These are phyloP conservation scores for Athalia circularis DNA, from an alignment of 2,888 invertebrate species.

Conservation along the genomic window DNA sequence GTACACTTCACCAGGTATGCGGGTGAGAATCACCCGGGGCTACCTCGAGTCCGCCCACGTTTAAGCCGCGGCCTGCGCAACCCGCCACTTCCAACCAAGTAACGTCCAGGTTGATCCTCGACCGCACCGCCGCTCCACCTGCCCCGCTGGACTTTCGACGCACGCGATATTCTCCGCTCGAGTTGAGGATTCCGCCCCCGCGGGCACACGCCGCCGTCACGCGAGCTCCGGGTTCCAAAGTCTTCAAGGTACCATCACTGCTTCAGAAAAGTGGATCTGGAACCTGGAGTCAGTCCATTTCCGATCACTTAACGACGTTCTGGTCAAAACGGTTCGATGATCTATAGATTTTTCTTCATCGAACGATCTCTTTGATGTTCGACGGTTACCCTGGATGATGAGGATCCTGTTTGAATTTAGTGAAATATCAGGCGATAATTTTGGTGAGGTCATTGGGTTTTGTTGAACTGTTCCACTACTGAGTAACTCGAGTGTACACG, in stretches of 20 bases:
- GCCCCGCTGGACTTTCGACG: slow-evolving; percentile 47
- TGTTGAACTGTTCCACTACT: slow-evolving; percentile 21
- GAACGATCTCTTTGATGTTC: too few species aligned
- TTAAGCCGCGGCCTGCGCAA: slow-evolving; percentile 62
- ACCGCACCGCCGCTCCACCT: slow-evolving; percentile 55
- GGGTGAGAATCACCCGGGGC: slow-evolving; percentile 70
- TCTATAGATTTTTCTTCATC: too few species aligned
- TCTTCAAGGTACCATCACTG: slow-evolving; percentile 3
- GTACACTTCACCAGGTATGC: slow-evolving; percentile 63
- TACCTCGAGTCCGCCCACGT: slow-evolving; percentile 67
- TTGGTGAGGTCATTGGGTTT: background rate
- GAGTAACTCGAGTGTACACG: slow-evolving; percentile 29
- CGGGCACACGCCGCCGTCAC: slow-evolving; percentile 72
- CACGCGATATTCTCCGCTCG: slow-evolving; percentile 46
- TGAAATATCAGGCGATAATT: background rate
- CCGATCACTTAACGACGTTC: background rate
- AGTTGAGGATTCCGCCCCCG: slow-evolving; percentile 66
- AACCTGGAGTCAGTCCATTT: background rate
- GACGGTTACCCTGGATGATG: background rate
- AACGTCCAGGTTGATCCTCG: slow-evolving; percentile 48
- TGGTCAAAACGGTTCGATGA: background rate
- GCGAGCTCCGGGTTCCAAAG: slow-evolving; percentile 56
- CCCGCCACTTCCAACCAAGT: slow-evolving; percentile 48
- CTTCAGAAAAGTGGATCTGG: slow-evolving; percentile 26
- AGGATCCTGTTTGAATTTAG: background rate